Conservation (phyloP, 2,797 vertebrate species). For the Odontamblyopus rebecca region DNA sequence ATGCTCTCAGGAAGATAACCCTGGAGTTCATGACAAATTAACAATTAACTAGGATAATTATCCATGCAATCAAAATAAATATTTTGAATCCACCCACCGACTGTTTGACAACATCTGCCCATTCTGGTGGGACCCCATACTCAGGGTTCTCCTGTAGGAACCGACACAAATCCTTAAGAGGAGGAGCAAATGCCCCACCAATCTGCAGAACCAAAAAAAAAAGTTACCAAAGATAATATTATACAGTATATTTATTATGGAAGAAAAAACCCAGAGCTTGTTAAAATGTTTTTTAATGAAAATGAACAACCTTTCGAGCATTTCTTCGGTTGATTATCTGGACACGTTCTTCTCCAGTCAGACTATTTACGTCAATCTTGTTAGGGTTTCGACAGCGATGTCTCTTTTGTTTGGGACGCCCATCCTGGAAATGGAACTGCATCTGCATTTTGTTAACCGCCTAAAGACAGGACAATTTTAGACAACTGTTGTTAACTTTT, state of each 20-base stretch:
- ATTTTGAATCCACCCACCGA: constrained; percentile 84
- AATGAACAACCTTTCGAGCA: constrained; percentile 87
- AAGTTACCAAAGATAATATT: background rate
- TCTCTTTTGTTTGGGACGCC: constrained; percentile 95
- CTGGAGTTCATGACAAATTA: constrained; percentile 57
- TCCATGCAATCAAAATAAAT: background rate
- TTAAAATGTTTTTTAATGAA: background rate
- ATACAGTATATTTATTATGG: background rate
- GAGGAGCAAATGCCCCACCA: constrained; percentile 97
- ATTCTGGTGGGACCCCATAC: constrained; percentile 98
- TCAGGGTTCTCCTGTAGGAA: constrained; percentile 98
- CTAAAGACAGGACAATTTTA: constrained; percentile 46
- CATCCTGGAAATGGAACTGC: constrained; percentile 92
- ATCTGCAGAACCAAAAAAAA: constrained; percentile 74
- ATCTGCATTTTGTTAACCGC: constrained; percentile 86
- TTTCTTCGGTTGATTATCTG: constrained; percentile 98
- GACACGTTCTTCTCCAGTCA: constrained; percentile 96
- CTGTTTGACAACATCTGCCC: constrained; percentile 97
- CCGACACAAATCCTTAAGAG: constrained; percentile 93
- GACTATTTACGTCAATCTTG: constrained; percentile 95
- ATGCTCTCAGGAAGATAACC: constrained; percentile 97
- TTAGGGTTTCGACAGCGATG: constrained; percentile 97
- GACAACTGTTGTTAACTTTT: background rate
- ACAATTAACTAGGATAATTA: background rate
- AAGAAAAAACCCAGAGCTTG: background rate